Percentiles rank a stretch among this genome's conserved stretches.
phyloP scores from a whole-genome alignment of 2,113 vertebrate genomes.

The Pyrgilauda ruficollis region DNA sequence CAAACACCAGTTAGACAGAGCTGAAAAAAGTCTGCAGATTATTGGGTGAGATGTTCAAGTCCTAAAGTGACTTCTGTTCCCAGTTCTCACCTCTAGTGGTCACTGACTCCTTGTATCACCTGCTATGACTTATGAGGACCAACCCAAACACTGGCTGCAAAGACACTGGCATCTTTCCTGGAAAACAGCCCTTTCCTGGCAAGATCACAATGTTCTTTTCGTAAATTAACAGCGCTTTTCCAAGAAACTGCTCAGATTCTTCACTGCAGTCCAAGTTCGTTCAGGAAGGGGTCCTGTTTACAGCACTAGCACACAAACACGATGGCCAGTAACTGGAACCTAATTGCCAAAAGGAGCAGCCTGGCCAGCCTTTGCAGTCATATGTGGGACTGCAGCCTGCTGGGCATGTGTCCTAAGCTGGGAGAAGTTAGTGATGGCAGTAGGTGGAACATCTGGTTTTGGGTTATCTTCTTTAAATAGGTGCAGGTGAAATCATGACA shows the following conservation, averaged over 20 bases:
- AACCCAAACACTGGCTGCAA: not conserved
- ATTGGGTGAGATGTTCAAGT: not conserved
- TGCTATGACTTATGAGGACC: not conserved
- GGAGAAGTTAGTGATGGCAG: not conserved
- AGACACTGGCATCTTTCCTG: not conserved
- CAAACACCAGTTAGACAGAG: not conserved
- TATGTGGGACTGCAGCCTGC: not conserved
- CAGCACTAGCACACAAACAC: not conserved
- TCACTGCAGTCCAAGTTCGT: fast-evolving
- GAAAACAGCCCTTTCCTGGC: not conserved
- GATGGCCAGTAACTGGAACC: not conserved
- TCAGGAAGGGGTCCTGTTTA: not conserved
- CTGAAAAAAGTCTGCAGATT: not conserved
- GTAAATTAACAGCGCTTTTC: not conserved
- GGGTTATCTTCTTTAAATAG: not conserved
- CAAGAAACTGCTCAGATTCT: not conserved
- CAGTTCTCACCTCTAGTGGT: not conserved
- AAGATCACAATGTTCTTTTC: not conserved
- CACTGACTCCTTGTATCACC: fast-evolving
- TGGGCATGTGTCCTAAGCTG: not conserved
- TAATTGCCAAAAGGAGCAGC: not conserved
- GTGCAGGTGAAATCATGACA: not conserved
- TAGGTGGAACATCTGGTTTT: not conserved
- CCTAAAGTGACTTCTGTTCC: not conserved
- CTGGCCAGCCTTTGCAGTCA: not conserved